A percentile compares a stretch with the other conserved stretches of the same genome.
Conservation (phyloP, 1,140 invertebrate genomes). For the Drosophila saltans region DNA sequence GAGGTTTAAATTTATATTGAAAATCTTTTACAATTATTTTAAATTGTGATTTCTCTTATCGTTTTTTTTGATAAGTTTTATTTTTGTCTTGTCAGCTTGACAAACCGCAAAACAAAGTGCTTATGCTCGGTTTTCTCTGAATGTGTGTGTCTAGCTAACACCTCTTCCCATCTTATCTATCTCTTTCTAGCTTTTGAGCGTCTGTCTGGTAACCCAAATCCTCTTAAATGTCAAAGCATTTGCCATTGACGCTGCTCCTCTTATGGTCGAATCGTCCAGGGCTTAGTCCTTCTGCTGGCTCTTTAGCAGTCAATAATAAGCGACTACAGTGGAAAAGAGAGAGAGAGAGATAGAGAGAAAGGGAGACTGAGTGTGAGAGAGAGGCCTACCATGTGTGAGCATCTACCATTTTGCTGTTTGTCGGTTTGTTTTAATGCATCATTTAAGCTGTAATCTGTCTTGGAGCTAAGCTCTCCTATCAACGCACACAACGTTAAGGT, state of each 20-base stretch:
- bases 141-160: conserved; percentile 22
- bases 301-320: conserved; percentile 62
- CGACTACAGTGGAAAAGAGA: conserved; percentile 1
- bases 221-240: conserved; percentile 56
- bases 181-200: background rate
- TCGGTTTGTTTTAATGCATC: conserved; percentile 61
- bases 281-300: conserved; percentile 46
- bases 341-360: conserved; percentile 7
- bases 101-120: conserved; percentile 3
- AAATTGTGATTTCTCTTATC: background rate
- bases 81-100: background rate
- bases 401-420: conserved; percentile 20
- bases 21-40: background rate
- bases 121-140: background rate
- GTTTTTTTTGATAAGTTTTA: too few species aligned
- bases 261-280: conserved; percentile 22
- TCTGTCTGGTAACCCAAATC: conserved; percentile 34
- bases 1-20: background rate
- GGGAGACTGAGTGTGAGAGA: conserved; percentile 10
- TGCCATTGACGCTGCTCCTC: conserved; percentile 35
- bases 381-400: conserved; percentile 5
- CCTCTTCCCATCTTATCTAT: conserved; percentile 10
- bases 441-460: conserved; percentile 66
- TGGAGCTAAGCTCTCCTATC: conserved; percentile 56
- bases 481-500: conserved; percentile 31